Evolutionary conservation across 2,888 invertebrate genomes (phyloP).

Genomic region (Syrista parreyssii): DNA sequence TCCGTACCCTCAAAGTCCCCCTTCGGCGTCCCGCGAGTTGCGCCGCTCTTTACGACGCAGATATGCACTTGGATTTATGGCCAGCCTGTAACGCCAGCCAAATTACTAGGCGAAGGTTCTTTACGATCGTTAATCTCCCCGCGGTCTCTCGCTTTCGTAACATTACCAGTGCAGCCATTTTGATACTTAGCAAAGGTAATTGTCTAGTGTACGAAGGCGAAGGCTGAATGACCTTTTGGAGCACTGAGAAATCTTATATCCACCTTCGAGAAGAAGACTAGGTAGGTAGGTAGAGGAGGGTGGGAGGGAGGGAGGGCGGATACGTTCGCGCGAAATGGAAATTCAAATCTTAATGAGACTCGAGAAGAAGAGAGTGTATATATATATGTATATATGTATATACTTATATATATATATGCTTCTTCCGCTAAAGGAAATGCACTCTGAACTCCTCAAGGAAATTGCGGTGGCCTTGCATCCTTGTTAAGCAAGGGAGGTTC

Average conservation of each 20-base stretch:
- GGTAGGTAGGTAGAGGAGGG: not conserved
- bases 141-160: not conserved
- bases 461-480: not conserved
- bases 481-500: not conserved
- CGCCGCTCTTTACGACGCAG: slow-evolving; percentile 39
- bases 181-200: not conserved
- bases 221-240: not conserved
- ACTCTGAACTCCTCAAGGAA: not conserved
- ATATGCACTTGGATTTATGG: slow-evolving; percentile 41
- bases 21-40: slow-evolving; percentile 19
- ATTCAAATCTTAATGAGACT: not conserved
- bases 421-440: not conserved
- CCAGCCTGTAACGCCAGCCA: slow-evolving; percentile 39
- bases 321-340: not conserved
- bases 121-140: slow-evolving; percentile 42
- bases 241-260: not conserved
- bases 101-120: slow-evolving; percentile 43
- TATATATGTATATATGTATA: no score
- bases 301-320: not conserved
- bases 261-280: not conserved
- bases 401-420: not conserved
- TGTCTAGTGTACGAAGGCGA: not conserved
- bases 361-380: not conserved
- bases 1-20: not conserved
- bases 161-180: not conserved